A percentile compares a stretch with the other conserved stretches of the same genome.
Conservation (phyloP, 2,113 vertebrate genomes). For the Zosterops borbonicus region DNA sequence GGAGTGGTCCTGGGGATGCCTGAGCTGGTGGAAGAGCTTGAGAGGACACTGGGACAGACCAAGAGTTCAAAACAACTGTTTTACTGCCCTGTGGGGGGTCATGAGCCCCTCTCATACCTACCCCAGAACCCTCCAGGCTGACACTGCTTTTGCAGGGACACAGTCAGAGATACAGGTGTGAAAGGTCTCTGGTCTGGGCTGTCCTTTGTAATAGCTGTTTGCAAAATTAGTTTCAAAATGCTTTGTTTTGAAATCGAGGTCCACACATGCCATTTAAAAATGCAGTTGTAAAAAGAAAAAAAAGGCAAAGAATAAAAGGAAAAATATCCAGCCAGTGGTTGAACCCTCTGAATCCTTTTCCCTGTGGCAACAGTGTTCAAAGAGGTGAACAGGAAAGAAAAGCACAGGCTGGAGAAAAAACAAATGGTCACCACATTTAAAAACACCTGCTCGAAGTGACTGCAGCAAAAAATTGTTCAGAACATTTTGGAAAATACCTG, state of each 20-base stretch:
- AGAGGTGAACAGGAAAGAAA: not conserved
- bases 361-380: not conserved
- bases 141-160: not conserved
- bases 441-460: not conserved
- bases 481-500: not conserved
- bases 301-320: not conserved
- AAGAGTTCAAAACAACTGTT: not conserved
- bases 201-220: not conserved
- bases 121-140: not conserved
- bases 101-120: not conserved
- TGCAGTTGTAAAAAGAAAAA: not conserved
- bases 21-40: not conserved
- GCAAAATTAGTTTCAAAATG: not conserved
- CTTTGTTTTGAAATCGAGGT: not conserved
- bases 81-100: not conserved
- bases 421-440: not conserved
- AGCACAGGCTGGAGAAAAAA: not conserved
- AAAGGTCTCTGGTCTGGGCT: not conserved
- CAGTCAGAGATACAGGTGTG: fast-evolving
- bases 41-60: not conserved
- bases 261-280: not conserved
- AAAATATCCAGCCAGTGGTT: not conserved
- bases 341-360: not conserved
- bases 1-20: not conserved
- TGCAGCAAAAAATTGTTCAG: not conserved